Evolutionary conservation across 2,113 vertebrate species (phyloP).

Genomic region (Nothobranchius kuhntae): DNA sequence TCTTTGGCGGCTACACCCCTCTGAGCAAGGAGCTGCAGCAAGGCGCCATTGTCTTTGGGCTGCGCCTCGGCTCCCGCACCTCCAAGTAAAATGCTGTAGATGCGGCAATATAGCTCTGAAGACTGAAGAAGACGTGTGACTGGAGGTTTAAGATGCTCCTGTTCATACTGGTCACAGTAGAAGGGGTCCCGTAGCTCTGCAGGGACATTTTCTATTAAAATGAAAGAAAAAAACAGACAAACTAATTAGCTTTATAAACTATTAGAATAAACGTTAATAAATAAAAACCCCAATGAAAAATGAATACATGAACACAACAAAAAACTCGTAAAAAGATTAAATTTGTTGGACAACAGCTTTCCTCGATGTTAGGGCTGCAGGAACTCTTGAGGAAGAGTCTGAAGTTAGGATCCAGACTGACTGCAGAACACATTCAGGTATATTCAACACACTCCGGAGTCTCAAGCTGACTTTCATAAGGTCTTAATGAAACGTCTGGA

Average conservation of each 20-base stretch:
- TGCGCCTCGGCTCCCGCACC: conserved; percentile 57
- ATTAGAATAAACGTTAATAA: neutral
- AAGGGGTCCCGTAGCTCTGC: conserved; percentile 89
- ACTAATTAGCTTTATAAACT: neutral
- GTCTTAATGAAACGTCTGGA: too few relatives aligned
- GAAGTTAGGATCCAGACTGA: neutral
- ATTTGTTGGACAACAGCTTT: neutral
- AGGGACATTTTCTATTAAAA: conserved; percentile 84
- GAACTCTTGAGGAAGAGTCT: neutral
- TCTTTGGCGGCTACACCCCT: conserved; percentile 78
- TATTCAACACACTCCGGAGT: neutral
- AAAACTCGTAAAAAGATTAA: neutral
- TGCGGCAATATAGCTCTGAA: conserved; percentile 88
- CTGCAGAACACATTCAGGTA: neutral
- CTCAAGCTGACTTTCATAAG: too few relatives aligned
- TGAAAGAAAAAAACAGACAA: conserved; percentile 18
- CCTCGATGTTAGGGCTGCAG: neutral
- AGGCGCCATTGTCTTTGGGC: conserved; percentile 78
- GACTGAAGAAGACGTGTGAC: conserved; percentile 87
- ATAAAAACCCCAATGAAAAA: neutral
- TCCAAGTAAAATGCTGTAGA: conserved; percentile 80
- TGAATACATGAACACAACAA: neutral
- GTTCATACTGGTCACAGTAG: conserved; percentile 93
- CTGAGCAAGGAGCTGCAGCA: conserved; percentile 81
- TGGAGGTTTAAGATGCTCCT: conserved; percentile 92